Evolutionary conservation across 2,113 vertebrate species (phyloP).

Genomic region (Cryptoleucopteryx plumbea): DNA sequence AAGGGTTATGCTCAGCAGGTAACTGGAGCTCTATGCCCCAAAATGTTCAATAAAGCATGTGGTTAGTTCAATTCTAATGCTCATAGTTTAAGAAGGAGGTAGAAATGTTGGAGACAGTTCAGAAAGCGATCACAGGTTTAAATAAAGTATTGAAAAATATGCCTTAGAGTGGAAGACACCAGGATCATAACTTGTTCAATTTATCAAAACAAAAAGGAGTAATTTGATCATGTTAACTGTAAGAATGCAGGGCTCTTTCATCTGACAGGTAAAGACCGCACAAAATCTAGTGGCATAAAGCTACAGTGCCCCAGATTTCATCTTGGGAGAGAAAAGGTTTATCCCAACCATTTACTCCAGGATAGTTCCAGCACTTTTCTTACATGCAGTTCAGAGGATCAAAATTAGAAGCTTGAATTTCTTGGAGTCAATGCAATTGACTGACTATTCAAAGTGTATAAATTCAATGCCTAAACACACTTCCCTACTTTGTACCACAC

Average conservation of each 20-base stretch:
- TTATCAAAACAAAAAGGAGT: background rate
- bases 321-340: background rate
- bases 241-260: background rate
- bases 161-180: background rate
- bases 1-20: background rate
- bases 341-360: background rate
- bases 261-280: background rate
- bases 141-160: background rate
- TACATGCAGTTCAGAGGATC: background rate
- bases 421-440: background rate
- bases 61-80: background rate
- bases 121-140: background rate
- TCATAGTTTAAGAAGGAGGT: background rate
- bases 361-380: background rate
- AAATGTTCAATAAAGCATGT: background rate
- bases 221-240: background rate
- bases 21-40: background rate
- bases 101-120: background rate
- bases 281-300: background rate
- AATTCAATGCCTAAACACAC: background rate
- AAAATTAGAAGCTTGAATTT: background rate
- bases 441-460: background rate
- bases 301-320: background rate
- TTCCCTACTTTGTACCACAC: background rate
- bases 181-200: background rate